These are phyloP conservation scores for Acrocephalus arundinaceus DNA, from an alignment of 2,113 vertebrate species.

Conservation along the genomic window DNA sequence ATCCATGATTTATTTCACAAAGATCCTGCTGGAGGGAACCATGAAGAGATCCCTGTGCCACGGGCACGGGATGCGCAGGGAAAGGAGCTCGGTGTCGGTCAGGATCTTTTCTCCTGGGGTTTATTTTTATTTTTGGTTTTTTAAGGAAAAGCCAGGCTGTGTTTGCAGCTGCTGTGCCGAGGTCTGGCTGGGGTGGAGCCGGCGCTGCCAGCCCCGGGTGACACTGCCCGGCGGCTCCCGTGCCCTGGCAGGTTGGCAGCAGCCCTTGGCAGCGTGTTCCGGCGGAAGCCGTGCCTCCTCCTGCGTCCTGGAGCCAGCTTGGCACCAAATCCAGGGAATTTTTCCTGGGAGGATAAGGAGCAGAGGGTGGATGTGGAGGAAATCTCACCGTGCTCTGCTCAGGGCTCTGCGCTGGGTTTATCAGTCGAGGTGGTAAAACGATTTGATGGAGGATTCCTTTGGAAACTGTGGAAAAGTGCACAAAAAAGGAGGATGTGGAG, in stretches of 20 bases:
- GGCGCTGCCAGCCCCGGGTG: neutral
- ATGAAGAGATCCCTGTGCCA: neutral
- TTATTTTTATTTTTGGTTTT: neutral
- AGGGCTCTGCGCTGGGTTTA: neutral
- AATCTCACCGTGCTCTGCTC: neutral
- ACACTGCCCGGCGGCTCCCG: rapidly evolving
- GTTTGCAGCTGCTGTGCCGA: neutral
- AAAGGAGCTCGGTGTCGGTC: rapidly evolving
- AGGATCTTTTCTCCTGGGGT: neutral
- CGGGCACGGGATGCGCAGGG: neutral
- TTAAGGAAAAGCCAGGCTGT: no score
- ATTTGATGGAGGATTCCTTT: neutral
- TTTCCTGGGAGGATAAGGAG: neutral
- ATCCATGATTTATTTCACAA: neutral
- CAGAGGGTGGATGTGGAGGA: neutral
- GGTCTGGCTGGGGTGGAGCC: neutral
- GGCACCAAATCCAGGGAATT: neutral
- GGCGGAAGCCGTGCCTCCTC: neutral
- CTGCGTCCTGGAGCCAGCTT: rapidly evolving
- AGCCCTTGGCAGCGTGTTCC: neutral
- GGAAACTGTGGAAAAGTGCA: rapidly evolving
- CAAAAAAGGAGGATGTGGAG: no score
- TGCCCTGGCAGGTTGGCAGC: neutral
- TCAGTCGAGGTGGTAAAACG: rapidly evolving
- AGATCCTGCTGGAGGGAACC: neutral